Conservation (phyloP, 1,140 invertebrate genomes). For the Halictus rubicundus region DNA sequence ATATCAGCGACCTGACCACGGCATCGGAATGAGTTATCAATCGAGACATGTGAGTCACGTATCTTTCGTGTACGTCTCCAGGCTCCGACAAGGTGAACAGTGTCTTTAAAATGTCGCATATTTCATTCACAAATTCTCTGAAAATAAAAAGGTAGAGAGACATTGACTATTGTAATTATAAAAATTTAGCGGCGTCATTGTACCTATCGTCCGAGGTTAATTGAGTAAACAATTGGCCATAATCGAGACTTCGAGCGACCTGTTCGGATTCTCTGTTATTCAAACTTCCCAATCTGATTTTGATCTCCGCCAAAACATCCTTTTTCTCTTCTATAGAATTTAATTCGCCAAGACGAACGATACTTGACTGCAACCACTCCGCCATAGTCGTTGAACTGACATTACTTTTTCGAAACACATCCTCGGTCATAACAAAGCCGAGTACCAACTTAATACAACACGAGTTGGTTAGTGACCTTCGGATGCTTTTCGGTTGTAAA, state of each 20-base stretch:
- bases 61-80: conserved; percentile 73
- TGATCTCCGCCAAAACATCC: conserved; percentile 69
- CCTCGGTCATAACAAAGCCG: neutral
- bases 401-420: conserved; percentile 20
- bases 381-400: conserved; percentile 45
- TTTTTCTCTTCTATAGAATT: conserved; percentile 62
- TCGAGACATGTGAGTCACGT: conserved; percentile 71
- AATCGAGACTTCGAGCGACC: conserved; percentile 66
- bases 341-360: conserved; percentile 60
- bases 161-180: neutral
- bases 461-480: no score
- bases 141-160: conserved; percentile 45
- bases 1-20: conserved; percentile 70
- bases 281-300: conserved; percentile 67
- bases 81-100: conserved; percentile 74
- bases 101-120: conserved; percentile 77
- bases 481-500: no score
- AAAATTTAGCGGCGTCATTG: conserved; percentile 54
- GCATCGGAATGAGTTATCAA: conserved; percentile 75
- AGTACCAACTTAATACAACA: conserved; percentile 5
- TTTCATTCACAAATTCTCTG: conserved; percentile 76
- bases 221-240: conserved; percentile 66
- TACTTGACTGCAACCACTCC: conserved; percentile 69
- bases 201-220: conserved; percentile 78
- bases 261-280: conserved; percentile 58